Evolutionary conservation across 2,113 vertebrate genomes (phyloP), one percentile per base, ranked within the genome.

Genomic region (Ancistrus triradiatus): DNA sequence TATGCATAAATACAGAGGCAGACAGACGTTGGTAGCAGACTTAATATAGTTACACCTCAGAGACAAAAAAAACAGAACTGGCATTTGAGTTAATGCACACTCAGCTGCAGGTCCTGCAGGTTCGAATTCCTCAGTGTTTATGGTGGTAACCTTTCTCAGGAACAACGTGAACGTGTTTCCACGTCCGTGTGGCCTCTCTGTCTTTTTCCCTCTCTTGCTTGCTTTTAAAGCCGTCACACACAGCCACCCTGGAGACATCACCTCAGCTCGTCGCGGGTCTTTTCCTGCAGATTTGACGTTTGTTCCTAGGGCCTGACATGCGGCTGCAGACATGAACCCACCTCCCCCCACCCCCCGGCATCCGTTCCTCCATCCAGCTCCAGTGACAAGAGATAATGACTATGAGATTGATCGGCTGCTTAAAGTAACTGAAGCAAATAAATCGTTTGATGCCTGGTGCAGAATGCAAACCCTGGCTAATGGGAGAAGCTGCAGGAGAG

Each of bases 371-470:
- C 66, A 47, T 52, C 63, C 80, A 63, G 69, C 70, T 80, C 83
- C 77, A 77, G 79, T 86, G 81, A 81, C 86, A 80, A 84, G 82
- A 86, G 80, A 80, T 88, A 86, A 86, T 90, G 79, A 84, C 85
- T 81, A 72, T 77, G 81, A 85, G 78, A 84, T 80, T 80, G 86
- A 81, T 88, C 82, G 74, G 81, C 84, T 74, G 35, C 72, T 73
- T 77, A 78, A 82, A 84, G 85, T 77, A 81, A 51, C 82, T 84
- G 83, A 84, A 86, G 88, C 86, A 88, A 83, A 88, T 85, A 82
- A 87, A 80, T 85, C 69, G 80, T 79, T 87, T 19, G 14, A 78
- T 77, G 83, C 83, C 84, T 81, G 40, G 33, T 64, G 73, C 31
- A 46, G 83, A 85, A 77, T 77, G 82, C 80, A 82, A 74, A 83